phyloP scores from a whole-genome alignment of 2,888 invertebrate genomes.

The Cordilura impudica region DNA sequence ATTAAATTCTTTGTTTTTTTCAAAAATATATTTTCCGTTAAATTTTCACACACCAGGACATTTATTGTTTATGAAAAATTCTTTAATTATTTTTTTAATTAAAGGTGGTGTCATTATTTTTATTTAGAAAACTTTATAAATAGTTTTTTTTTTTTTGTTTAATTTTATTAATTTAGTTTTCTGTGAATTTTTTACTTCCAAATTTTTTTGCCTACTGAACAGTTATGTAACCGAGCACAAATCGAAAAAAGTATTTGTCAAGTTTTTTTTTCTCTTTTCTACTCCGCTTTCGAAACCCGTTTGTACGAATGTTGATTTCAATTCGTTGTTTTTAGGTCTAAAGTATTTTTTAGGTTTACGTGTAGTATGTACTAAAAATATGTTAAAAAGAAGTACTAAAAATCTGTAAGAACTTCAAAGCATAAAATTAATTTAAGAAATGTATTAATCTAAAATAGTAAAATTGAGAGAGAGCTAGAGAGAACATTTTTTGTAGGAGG shows the following conservation, averaged over 20 bases:
- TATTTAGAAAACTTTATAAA: neutral
- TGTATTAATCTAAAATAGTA: neutral
- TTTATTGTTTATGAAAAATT: neutral
- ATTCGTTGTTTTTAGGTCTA: constrained; percentile 30
- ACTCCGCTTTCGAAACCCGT: constrained; percentile 31
- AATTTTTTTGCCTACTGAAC: constrained; percentile 67
- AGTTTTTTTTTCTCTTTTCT: constrained; percentile 40
- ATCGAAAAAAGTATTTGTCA: constrained; percentile 47
- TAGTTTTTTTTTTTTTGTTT: constrained; percentile 1
- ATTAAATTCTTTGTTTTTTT: neutral
- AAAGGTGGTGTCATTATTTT: constrained; percentile 8
- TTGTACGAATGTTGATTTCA: constrained; percentile 26
- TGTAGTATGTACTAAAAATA: constrained; percentile 27
- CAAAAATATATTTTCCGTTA: neutral
- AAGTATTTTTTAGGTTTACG: neutral
- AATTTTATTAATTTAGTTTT: neutral
- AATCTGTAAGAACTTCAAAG: neutral
- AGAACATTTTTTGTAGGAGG: neutral
- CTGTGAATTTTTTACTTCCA: constrained; percentile 25
- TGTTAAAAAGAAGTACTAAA: constrained; percentile 16
- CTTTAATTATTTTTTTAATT: neutral
- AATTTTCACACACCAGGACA: constrained; percentile 8
- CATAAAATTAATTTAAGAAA: neutral
- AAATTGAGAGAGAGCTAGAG: neutral
- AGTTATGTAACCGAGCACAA: constrained; percentile 72